Evolutionary conservation across 2,113 vertebrate genomes (phyloP).

Genomic region (Podilymbus podiceps): DNA sequence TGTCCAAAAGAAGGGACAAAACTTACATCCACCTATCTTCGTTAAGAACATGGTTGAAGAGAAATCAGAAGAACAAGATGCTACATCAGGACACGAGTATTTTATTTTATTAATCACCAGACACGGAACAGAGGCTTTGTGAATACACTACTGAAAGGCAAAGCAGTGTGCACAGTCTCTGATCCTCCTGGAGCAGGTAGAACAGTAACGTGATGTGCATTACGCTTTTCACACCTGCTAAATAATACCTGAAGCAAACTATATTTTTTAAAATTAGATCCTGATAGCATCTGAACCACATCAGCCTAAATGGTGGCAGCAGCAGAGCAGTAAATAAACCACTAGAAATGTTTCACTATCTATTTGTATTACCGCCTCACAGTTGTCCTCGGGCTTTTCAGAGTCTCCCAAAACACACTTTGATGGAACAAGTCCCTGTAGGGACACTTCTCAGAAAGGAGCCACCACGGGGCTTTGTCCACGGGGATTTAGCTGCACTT

Average conservation of each 20-base stretch:
- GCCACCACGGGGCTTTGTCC: rapidly evolving
- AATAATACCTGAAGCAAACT: not conserved
- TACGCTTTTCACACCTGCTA: not conserved
- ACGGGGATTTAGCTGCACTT: not conserved
- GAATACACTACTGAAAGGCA: not conserved
- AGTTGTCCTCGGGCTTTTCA: not conserved
- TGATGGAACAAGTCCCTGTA: not conserved
- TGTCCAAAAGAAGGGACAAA: not conserved
- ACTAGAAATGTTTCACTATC: not conserved
- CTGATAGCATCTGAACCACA: not conserved
- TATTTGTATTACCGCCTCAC: not conserved
- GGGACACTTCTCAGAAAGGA: not conserved
- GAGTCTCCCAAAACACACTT: not conserved
- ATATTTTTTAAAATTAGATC: not conserved
- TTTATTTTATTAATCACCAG: not conserved
- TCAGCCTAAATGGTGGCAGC: not conserved
- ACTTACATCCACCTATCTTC: not conserved
- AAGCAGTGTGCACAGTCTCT: not conserved
- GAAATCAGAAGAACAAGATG: not conserved
- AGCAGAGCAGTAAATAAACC: not conserved
- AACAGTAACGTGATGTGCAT: not conserved
- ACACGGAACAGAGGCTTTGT: not conserved
- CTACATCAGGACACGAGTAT: not conserved
- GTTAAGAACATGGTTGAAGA: not conserved
- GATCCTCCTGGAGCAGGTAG: not conserved